A percentile compares a stretch with the other conserved stretches of the same genome.
Evolutionary conservation across 1,140 invertebrate species (phyloP).

Genomic region (Drosophila novamexicana): DNA sequence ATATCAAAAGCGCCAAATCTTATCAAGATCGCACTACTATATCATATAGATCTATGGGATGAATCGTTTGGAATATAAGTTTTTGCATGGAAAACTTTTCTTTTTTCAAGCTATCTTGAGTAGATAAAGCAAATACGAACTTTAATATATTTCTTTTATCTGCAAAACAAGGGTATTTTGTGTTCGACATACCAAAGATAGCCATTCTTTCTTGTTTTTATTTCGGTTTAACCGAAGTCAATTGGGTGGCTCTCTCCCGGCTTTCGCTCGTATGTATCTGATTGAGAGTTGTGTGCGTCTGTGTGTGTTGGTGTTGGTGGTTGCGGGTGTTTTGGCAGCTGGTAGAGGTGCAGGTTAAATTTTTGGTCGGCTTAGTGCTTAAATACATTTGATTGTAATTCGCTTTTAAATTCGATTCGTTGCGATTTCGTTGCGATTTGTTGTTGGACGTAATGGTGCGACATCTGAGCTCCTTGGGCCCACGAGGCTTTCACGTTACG

Average conservation of each 20-base stretch:
- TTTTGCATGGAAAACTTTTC: no score
- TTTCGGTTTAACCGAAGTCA: conserved; percentile 61
- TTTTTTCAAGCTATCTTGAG: no score
- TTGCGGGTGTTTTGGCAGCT: conserved; percentile 4
- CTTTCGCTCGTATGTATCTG: conserved; percentile 19
- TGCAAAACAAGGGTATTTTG: no score
- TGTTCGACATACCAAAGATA: no score
- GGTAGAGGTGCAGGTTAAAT: conserved; percentile 51
- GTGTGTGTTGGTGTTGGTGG: conserved; percentile 1
- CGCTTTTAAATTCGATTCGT: conserved; percentile 81
- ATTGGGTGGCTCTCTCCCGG: conserved; percentile 49
- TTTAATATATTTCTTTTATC: no score
- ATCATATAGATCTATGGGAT: no score
- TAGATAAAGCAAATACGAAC: no score
- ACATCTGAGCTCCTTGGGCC: conserved; percentile 64
- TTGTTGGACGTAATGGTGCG: conserved; percentile 79
- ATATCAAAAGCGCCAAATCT: no score
- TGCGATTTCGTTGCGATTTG: conserved; percentile 73
- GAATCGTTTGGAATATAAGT: no score
- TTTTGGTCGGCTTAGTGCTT: conserved; percentile 76
- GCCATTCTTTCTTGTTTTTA: conserved; percentile 40
- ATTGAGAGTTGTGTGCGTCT: conserved; percentile 15
- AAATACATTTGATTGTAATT: conserved; percentile 82
- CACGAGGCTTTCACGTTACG: neutral
- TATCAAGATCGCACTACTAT: no score